Evolutionary conservation across 2,888 invertebrate genomes (phyloP), one percentile per base, ranked within the genome.

Genomic region (Drosophila siamana): DNA sequence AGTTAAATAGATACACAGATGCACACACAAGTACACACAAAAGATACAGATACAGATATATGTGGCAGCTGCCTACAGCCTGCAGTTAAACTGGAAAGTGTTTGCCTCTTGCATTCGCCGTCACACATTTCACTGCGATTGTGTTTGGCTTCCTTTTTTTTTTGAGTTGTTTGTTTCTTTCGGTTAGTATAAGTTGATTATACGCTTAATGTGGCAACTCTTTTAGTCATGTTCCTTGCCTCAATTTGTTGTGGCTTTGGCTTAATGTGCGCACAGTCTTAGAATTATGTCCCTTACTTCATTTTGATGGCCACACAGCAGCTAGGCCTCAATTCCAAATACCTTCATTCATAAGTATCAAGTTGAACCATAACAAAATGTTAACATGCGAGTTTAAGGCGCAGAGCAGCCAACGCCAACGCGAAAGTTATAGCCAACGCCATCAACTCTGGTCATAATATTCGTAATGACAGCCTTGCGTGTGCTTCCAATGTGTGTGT

Each of bases 31-130:
- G n/a, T 26, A 28, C n/a, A 28, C 16, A 40, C 26, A 50, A 55
- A 4, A 44, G 44, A 44, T 44, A 24, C 43, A 64, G 38, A 54
- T 36, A 30, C 43, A 41, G 44, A 28, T 28, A 28, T 44, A n/a
- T 41, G 36, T 74, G 75, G 68, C 68, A 60, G 80, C 67, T 56
- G 65, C 78, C 59, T 51, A 62, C 74, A 62, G 74, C 69, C 57
- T 60, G 67, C 66, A 77, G 77, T 52, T 54, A 74, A 88, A 86
- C 84, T 88, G 83, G 86, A 84, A 86, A 88, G 83, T 83, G 86
- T 77, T 79, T 48, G 57, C 28, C 59, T 57, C 55, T 28, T 65
- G 47, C 43, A 46, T 54, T 54, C 68, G 69, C 50, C 57, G 19
- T 19, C 9, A 51, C 50, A 44, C 64, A 63, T 36, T 47, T 47